Base-by-base conservation (phyloP, 2,797 vertebrate genomes). In the Gorsachius magnificus region DNA sequence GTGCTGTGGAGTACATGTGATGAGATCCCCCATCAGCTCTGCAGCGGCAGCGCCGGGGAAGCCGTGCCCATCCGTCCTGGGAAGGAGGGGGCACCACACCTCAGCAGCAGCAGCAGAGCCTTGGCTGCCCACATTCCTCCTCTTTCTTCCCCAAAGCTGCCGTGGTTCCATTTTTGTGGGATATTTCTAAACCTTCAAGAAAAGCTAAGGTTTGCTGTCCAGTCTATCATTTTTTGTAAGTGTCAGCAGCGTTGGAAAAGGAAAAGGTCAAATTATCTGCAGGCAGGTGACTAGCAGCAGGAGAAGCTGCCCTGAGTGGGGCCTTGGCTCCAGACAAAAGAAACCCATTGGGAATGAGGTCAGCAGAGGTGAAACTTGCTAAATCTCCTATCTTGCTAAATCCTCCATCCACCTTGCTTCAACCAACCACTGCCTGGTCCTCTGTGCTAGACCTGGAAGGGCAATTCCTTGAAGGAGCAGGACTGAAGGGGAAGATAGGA, bases 1-100 rank as follows among this genome's bases (percentile, higher is more conserved):
- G 0, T 7, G 1, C 36, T 1, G 1, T 58, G 38, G 35, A 61
- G 11, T 11, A 8, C 3, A 1, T 13, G n/a, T 22, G 46, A 45
- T 16, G 22, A 83, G n/a, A 58, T 29, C 8, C 36, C 19, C 16
- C 11, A 11, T 8, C 45, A 83, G 11, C 35, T 82, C 41, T 51
- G 61, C 43, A 20, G 28, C 5, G 1, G 8, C 38, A 33, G 41
- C 20, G 22, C 53, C 3, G 4, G n/a, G 51, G 35, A 65, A 76
- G 16, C 56, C 1, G 0, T 79, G 29, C 18, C 41, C 45, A 13
- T 8, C 48, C 33, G 3, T 43, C 17, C 35, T 9, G 56, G 50
- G 66, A 36, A 46, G 60, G 10, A 54, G 8, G 5, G 36, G 11
- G 9, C 15, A 56, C 4, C 36, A 43, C 16, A n/a, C 2, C 13